These are phyloP conservation scores for Gasterosteus aculeatus DNA, from an alignment of 2,113 vertebrate species.

Conservation along the genomic window DNA sequence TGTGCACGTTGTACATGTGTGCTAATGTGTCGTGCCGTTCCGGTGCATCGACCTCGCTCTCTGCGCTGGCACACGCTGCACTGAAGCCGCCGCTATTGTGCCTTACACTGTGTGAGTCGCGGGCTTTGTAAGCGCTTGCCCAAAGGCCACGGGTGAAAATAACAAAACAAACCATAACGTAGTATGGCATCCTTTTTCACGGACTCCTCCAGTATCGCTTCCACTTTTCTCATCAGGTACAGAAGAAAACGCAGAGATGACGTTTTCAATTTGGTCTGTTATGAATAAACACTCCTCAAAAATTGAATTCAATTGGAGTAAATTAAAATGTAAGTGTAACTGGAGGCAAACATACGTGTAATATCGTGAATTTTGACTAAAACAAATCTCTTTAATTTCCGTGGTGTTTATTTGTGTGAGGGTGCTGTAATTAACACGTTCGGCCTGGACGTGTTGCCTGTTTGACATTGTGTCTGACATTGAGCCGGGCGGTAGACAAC, in stretches of 20 bases:
- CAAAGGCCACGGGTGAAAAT: not conserved
- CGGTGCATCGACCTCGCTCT: slow-evolving; percentile 3
- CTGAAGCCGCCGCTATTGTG: slow-evolving; percentile 18
- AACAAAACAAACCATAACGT: not conserved
- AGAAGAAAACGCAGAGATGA: not conserved
- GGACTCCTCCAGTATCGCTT: slow-evolving; percentile 26
- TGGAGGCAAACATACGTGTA: not conserved
- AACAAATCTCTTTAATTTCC: slow-evolving; percentile 37
- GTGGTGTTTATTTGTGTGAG: slow-evolving; percentile 35
- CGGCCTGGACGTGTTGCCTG: slow-evolving; percentile 57
- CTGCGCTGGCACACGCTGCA: slow-evolving; percentile 18
- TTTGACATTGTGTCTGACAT: slow-evolving; percentile 81
- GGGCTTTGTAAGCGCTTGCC: slow-evolving; percentile 11
- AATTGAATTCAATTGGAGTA: not conserved
- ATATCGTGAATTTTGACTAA: not conserved
- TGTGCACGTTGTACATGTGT: slow-evolving; percentile 9
- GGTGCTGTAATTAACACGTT: slow-evolving; percentile 70
- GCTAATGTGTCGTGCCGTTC: not conserved
- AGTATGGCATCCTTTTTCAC: slow-evolving; percentile 15
- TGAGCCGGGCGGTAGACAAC: slow-evolving; percentile 67
- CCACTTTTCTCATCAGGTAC: slow-evolving; percentile 27
- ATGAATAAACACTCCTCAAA: not conserved
- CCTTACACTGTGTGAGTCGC: not conserved
- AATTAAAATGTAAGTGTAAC: not conserved
- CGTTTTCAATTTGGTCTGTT: not conserved